Percentiles rank a stretch among this genome's conserved stretches.
These are phyloP conservation scores for Otolemur garnettii DNA, from an alignment of 2,113 vertebrate genomes.

Conservation along the genomic window DNA sequence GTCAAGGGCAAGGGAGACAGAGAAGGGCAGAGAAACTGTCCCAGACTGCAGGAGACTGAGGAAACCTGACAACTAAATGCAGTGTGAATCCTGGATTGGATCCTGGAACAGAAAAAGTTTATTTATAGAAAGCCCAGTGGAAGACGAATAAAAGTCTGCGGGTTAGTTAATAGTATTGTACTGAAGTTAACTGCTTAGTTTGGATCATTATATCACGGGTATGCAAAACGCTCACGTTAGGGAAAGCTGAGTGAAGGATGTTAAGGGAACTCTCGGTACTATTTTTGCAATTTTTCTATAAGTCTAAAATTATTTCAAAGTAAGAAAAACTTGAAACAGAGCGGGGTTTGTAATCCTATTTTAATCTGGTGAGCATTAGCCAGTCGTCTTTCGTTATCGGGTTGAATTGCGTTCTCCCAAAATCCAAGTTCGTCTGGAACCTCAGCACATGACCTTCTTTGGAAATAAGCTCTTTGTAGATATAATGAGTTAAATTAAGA, in stretches of 20 bases:
- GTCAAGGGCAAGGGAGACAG: background rate
- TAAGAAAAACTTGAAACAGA: background rate
- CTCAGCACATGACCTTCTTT: background rate
- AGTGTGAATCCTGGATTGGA: background rate
- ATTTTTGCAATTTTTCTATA: slow-evolving; percentile 39
- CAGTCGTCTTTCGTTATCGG: background rate
- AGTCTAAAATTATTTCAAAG: slow-evolving; percentile 54
- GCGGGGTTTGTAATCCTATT: background rate
- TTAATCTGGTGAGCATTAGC: background rate
- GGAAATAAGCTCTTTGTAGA: background rate
- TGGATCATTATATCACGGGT: background rate
- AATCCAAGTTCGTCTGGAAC: background rate
- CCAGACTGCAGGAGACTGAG: background rate
- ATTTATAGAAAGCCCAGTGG: background rate
- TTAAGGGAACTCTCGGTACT: background rate
- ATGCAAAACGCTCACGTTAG: background rate
- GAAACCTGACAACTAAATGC: background rate
- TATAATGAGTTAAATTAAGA: background rate
- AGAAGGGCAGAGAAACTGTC: background rate
- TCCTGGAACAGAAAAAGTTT: background rate
- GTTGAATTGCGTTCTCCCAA: background rate
- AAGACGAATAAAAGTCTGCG: background rate
- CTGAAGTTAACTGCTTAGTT: background rate
- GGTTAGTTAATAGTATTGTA: background rate
- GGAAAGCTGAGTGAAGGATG: background rate